A percentile compares a stretch with the other conserved stretches of the same genome.
phyloP scores from a whole-genome alignment of 2,888 invertebrate genomes.

The Pegoplata infirma region DNA sequence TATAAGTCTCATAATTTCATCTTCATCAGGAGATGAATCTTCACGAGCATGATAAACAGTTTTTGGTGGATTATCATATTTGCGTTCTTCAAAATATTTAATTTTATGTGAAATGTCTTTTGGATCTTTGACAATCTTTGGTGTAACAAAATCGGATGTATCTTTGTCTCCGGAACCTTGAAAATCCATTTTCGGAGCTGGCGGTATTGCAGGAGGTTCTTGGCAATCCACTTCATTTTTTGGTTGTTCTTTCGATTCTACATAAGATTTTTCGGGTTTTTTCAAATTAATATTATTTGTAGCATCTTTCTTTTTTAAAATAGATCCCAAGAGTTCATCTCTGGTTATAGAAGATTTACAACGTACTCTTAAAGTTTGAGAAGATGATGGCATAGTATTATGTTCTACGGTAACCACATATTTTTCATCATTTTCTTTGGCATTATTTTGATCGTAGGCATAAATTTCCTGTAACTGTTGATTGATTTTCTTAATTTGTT shows the following conservation, averaged over 20 bases:
- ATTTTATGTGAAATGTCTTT: conserved; percentile 84
- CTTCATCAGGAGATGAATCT: conserved; percentile 79
- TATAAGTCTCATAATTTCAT: conserved; percentile 78
- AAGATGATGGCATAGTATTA: conserved; percentile 62
- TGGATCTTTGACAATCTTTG: conserved; percentile 72
- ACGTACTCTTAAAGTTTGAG: conserved; percentile 79
- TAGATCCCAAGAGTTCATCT: conserved; percentile 76
- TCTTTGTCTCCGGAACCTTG: not conserved
- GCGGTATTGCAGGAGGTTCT: conserved; percentile 51
- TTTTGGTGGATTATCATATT: conserved; percentile 79
- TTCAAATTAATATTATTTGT: conserved; percentile 31
- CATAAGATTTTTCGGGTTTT: conserved; percentile 79
- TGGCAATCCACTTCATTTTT: not conserved
- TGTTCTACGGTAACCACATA: conserved; percentile 82
- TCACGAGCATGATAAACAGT: conserved; percentile 80
- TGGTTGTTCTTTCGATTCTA: not conserved
- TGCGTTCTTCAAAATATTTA: conserved; percentile 88
- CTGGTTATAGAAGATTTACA: conserved; percentile 80
- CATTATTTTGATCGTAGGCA: conserved; percentile 69
- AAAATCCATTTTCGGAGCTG: conserved; percentile 73
- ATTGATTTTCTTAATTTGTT: conserved; percentile 89
- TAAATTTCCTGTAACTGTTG: conserved; percentile 90
- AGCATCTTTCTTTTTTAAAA: conserved; percentile 71
- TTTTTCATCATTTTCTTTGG: conserved; percentile 78
- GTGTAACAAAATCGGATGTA: not conserved